Percentiles rank a stretch among this genome's conserved stretches.
These are phyloP conservation scores for Hylyphantes graminicola DNA, from an alignment of 1,140 invertebrate genomes.

Conservation along the genomic window DNA sequence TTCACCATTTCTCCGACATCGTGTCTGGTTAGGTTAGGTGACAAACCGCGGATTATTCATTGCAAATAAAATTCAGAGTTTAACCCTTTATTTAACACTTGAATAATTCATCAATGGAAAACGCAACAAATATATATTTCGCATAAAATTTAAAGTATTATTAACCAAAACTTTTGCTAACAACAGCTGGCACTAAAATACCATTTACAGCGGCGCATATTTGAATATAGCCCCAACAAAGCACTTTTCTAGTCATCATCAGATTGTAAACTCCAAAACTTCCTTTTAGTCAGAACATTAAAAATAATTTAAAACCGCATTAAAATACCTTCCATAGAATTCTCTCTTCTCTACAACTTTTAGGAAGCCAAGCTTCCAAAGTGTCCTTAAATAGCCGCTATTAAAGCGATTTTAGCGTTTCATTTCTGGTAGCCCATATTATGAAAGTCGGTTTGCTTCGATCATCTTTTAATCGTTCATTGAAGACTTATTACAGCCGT, in stretches of 20 bases:
- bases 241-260: constrained; percentile 3
- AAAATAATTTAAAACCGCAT: constrained; percentile 40
- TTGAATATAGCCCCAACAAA: not conserved
- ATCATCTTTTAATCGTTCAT: constrained; percentile 28
- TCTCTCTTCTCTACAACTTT: no score
- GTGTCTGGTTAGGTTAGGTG: no score
- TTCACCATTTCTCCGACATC: no score
- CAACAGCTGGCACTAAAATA: no score
- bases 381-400: constrained; percentile 34
- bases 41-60: no score
- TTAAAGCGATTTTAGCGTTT: constrained; percentile 27
- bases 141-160: no score
- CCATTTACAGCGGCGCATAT: no score
- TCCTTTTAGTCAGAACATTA: not conserved
- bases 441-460: constrained; percentile 6
- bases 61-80: no score
- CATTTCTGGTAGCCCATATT: not conserved
- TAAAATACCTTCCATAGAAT: constrained; percentile 13
- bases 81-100: no score
- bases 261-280: constrained; percentile 13
- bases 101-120: no score
- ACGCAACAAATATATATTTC: no score
- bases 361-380: not conserved
- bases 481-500: constrained; percentile 42
- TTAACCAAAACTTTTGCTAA: no score